A percentile compares a stretch with the other conserved stretches of the same genome.
These are phyloP conservation scores for Crotalus helleri DNA, from an alignment of 2,113 vertebrate genomes.

Conservation along the genomic window DNA sequence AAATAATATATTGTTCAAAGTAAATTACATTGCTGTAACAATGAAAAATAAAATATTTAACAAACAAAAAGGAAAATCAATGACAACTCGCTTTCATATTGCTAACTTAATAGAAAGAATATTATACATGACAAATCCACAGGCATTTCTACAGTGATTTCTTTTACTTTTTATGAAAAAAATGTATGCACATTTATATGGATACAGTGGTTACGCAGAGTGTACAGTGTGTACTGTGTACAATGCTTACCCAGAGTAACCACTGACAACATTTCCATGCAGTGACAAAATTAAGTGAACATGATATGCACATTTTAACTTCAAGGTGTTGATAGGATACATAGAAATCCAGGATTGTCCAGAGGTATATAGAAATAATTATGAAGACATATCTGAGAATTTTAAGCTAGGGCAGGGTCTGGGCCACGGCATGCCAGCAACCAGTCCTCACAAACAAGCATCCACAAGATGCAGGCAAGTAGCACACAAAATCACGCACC, in stretches of 20 bases:
- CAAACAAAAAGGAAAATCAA: not conserved
- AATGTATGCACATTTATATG: not conserved
- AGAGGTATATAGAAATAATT: not conserved
- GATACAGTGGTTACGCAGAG: not conserved
- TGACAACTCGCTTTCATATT: conserved; percentile 14
- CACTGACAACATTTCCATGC: conserved; percentile 20
- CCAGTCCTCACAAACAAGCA: no score
- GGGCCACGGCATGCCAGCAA: no score
- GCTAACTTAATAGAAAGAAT: conserved; percentile 20
- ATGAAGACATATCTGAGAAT: not conserved
- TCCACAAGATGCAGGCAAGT: no score
- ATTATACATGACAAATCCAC: not conserved
- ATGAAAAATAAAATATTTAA: conserved; percentile 16
- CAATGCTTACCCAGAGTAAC: not conserved
- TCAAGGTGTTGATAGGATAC: not conserved
- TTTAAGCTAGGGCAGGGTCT: not conserved
- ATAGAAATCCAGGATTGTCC: not conserved
- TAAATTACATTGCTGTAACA: not conserved
- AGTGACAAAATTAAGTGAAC: conserved; percentile 10
- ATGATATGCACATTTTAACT: conserved; percentile 6
- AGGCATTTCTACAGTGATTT: not conserved
- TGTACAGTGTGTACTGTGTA: not conserved
- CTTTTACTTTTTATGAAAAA: conserved; percentile 8
- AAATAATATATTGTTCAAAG: not conserved
- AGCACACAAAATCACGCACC: no score